phyloP scores from a whole-genome alignment of 2,113 vertebrate species.

The Ginglymostoma cirratum region DNA sequence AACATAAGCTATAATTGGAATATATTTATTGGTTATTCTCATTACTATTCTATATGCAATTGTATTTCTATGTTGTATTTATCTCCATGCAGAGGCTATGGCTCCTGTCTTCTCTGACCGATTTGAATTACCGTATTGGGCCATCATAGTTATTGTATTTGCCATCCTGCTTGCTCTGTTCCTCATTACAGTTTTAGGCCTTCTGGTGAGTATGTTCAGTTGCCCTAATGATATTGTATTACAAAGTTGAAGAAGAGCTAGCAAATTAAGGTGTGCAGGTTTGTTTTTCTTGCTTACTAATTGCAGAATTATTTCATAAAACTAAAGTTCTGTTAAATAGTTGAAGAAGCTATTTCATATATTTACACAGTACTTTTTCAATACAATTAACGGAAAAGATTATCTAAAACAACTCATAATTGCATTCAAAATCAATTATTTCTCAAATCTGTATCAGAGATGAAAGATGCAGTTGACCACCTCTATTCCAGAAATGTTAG shows the following conservation, averaged over 20 bases:
- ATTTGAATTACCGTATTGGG: constrained; percentile 6
- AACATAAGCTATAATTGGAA: background rate
- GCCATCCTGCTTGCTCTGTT: constrained; percentile 1
- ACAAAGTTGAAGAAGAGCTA: background rate
- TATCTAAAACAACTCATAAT: background rate
- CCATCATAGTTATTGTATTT: constrained; percentile 24
- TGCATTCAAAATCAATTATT: background rate
- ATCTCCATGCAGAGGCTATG: background rate
- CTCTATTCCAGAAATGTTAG: background rate
- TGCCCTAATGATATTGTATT: background rate
- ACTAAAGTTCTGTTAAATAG: background rate
- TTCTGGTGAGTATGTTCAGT: background rate
- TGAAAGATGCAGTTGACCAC: background rate
- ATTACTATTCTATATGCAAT: background rate
- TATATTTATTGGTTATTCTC: background rate
- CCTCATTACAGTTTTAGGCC: background rate
- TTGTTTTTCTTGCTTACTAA: background rate
- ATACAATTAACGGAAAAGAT: background rate
- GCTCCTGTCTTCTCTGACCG: background rate
- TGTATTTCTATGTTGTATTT: background rate
- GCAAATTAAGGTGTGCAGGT: background rate
- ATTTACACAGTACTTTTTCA: background rate
- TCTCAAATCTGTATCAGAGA: background rate
- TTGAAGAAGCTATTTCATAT: background rate
- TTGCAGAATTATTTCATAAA: background rate